Conservation (phyloP, 1,140 invertebrate genomes). For the Cylas formicarius region DNA sequence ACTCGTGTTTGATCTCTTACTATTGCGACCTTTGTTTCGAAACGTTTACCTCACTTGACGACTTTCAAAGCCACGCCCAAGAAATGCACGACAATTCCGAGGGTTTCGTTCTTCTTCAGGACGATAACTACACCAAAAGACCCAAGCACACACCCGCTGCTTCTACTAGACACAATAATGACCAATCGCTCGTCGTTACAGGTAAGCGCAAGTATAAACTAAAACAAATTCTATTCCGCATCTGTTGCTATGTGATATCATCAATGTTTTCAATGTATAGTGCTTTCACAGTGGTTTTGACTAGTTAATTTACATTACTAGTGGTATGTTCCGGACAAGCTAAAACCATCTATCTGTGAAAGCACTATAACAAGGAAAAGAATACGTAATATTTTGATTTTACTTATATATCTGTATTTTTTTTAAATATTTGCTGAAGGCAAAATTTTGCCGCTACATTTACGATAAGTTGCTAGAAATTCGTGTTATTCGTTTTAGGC, state of each 20-base stretch:
- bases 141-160: too few species aligned
- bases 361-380: too few species aligned
- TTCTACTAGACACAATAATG: too few species aligned
- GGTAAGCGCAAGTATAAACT: slow-evolving; percentile 18
- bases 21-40: slow-evolving; percentile 37
- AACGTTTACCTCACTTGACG: slow-evolving; percentile 27
- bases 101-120: slow-evolving; percentile 30
- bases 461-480: slow-evolving; percentile 8
- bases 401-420: too few species aligned
- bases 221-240: too few species aligned
- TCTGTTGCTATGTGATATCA: too few species aligned
- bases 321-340: too few species aligned
- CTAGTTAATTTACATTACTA: too few species aligned
- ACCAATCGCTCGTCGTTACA: background rate
- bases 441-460: too few species aligned
- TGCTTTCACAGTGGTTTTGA: background rate
- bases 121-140: slow-evolving; percentile 32
- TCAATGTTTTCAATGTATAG: slow-evolving; percentile 13
- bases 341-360: too few species aligned
- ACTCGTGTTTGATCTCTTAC: slow-evolving; percentile 31
- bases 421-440: too few species aligned
- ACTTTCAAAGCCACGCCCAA: slow-evolving; percentile 31
- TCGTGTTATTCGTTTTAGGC: slow-evolving; percentile 2
- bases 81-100: slow-evolving; percentile 33
- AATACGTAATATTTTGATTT: too few species aligned